phyloP scores from a whole-genome alignment of 2,888 invertebrate species.

The Selenia dentaria region DNA sequence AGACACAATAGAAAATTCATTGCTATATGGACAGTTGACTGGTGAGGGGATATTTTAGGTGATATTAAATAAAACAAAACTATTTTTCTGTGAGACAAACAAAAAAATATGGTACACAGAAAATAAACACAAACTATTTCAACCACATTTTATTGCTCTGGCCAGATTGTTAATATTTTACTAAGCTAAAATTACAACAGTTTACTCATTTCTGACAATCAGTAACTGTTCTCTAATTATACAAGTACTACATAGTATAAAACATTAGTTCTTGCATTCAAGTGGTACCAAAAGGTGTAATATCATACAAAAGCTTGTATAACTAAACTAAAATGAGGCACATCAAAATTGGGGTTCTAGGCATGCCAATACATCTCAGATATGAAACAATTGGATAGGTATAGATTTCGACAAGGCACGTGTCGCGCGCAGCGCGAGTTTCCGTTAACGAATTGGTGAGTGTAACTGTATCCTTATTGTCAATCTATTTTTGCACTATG shows the following conservation, averaged over 20 bases:
- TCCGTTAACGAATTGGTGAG: too few relatives aligned
- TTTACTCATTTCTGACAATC: neutral
- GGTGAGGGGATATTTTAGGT: too few relatives aligned
- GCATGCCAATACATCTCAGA: too few relatives aligned
- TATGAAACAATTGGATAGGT: too few relatives aligned
- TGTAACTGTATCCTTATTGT: too few relatives aligned
- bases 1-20: too few relatives aligned
- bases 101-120: neutral
- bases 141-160: conserved; percentile 22
- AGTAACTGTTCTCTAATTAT: conserved; percentile 4
- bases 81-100: too few relatives aligned
- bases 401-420: too few relatives aligned
- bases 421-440: too few relatives aligned
- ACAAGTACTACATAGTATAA: conserved; percentile 1
- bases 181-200: conserved; percentile 5
- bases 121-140: conserved; percentile 12
- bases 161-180: conserved; percentile 6
- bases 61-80: too few relatives aligned
- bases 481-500: too few relatives aligned
- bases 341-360: conserved; percentile 7
- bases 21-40: too few relatives aligned
- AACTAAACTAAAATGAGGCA: conserved; percentile 11
- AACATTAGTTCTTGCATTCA: neutral
- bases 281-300: conserved; percentile 1
- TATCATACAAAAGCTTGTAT: conserved; percentile 17